These are phyloP conservation scores for Capreolus pygargus DNA, from an alignment of 2,113 vertebrate genomes.

Conservation along the genomic window DNA sequence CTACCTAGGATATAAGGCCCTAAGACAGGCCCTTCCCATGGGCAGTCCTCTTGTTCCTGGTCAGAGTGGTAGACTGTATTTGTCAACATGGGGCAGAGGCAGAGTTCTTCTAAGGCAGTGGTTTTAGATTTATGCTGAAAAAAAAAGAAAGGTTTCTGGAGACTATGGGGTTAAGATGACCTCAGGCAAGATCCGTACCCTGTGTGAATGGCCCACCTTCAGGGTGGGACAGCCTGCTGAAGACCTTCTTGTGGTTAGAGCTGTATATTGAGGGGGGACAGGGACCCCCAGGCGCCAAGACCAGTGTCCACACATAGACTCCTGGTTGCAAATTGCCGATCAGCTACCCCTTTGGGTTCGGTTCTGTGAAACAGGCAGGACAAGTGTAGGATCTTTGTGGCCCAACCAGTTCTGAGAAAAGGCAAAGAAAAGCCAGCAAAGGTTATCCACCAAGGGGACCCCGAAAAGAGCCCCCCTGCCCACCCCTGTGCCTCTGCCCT, in stretches of 20 bases:
- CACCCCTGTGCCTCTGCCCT: neutral
- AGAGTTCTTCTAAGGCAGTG: neutral
- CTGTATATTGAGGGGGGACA: accelerated
- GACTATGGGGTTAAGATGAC: neutral
- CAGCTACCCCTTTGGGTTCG: neutral
- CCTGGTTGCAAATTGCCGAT: neutral
- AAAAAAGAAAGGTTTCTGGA: neutral
- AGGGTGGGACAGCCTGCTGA: neutral
- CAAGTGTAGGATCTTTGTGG: neutral
- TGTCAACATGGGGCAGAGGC: neutral
- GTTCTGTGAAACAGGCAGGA: neutral
- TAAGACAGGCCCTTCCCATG: neutral
- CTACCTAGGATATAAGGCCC: neutral
- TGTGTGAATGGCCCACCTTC: neutral
- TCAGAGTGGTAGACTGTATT: neutral
- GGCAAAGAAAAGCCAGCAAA: neutral
- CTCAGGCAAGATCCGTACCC: neutral
- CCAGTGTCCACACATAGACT: neutral
- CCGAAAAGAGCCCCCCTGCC: accelerated
- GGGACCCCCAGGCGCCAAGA: neutral
- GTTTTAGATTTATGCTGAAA: neutral
- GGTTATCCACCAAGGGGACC: neutral
- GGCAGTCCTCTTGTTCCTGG: neutral
- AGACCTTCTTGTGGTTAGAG: neutral
- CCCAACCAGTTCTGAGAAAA: neutral